Base-by-base conservation (phyloP, 2,888 invertebrate species). In the Apodemia mormo region DNA sequence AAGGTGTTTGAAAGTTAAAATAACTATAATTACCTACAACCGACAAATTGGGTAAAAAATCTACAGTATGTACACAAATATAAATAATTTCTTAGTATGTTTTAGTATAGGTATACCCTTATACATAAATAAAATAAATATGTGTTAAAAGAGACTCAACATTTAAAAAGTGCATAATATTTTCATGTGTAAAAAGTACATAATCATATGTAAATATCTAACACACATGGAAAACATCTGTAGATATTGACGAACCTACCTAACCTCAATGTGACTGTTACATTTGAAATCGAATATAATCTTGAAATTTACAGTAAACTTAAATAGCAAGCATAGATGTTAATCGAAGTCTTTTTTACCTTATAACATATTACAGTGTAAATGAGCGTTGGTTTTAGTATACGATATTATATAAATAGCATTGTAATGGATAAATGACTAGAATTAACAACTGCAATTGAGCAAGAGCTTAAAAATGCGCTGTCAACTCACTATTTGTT, bases 381-480 rank as follows among this genome's bases (percentile, higher is more conserved):
- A 49, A 12, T n/a, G n/a, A 52, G 1, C n/a, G 52, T 52, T 52
- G 52, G n/a, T 52, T 52, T 52, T 52, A 52, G 52, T 52, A 52
- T 52, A 52, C 68, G 68, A 49, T 45, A 68, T n/a, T 45, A 68
- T n/a, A 52, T 52, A 52, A n/a, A 52, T 52, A 52, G 49, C 49
- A 52, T 5, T n/a, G 6, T 52, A 49, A 5, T 12, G 14, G 14
- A 49, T 14, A 6, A 5, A 49, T 6, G 49, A 52, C 49, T 52
- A 5, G 49, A 52, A 52, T 14, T 58, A 9, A 68, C 68, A 61
- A 40, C 61, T 61, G n/a, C 30, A 68, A 45, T 12, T 3, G 1
- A 10, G 12, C 45, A 45, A 12, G 45, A 45, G 12, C 12, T 45
- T 45, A 10, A 45, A 45, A 45, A 45, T 45, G 12, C 12, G 45